A percentile compares a stretch with the other conserved stretches of the same genome.
These are phyloP conservation scores for Spilosoma lubricipeda DNA, from an alignment of 2,888 invertebrate species.

Conservation along the genomic window DNA sequence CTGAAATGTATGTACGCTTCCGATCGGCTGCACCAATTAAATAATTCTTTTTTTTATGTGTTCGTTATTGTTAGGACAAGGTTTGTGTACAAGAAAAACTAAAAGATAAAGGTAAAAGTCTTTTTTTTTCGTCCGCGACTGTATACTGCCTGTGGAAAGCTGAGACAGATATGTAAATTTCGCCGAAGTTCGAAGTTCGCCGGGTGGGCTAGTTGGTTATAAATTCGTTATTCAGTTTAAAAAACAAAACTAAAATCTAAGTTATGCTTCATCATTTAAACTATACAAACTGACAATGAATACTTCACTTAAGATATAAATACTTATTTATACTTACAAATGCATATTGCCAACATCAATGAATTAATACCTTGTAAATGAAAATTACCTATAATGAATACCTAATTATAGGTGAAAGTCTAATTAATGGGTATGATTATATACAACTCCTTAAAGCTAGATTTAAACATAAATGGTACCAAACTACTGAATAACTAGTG, in stretches of 20 bases:
- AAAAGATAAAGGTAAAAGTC: too few relatives aligned
- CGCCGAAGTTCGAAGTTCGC: too few relatives aligned
- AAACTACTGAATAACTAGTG: not conserved
- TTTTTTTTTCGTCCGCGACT: too few relatives aligned
- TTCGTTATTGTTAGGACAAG: too few relatives aligned
- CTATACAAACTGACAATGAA: not conserved
- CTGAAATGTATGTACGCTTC: too few relatives aligned
- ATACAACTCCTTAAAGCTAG: not conserved
- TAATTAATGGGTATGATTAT: slow-evolving; percentile 8
- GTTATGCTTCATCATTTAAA: not conserved
- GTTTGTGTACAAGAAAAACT: too few relatives aligned
- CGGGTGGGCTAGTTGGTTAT: too few relatives aligned
- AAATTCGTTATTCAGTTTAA: not conserved
- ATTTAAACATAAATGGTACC: not conserved
- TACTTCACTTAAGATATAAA: slow-evolving; percentile 33
- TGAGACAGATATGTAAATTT: too few relatives aligned
- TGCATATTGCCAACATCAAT: slow-evolving; percentile 29
- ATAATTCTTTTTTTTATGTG: too few relatives aligned
- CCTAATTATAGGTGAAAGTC: not conserved
- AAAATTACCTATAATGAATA: not conserved
- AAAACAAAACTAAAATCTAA: not conserved
- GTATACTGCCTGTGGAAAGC: too few relatives aligned
- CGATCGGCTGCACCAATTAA: too few relatives aligned
- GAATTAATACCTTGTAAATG: not conserved
- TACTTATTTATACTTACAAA: slow-evolving; percentile 58